phyloP scores from a whole-genome alignment of 2,888 invertebrate species.

The Pristionchus exspectatus region DNA sequence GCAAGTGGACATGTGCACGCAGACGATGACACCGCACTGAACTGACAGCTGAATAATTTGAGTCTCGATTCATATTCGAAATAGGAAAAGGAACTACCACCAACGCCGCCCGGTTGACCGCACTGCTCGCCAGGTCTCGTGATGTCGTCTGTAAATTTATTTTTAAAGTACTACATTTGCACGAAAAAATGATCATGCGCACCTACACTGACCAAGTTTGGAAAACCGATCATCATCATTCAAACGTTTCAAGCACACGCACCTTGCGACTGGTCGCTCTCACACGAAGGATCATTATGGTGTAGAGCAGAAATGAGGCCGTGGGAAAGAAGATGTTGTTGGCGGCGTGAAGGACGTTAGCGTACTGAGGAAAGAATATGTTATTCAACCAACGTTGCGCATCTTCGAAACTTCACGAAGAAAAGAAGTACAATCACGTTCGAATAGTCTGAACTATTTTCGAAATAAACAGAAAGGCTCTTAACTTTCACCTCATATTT shows the following conservation, averaged over 20 bases:
- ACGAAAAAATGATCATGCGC: no score
- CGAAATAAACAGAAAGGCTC: no score
- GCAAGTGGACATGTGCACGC: slow-evolving; percentile 18
- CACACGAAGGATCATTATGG: slow-evolving; percentile 14
- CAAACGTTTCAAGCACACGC: background rate
- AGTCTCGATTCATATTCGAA: background rate
- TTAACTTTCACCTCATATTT: slow-evolving; percentile 25
- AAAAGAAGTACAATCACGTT: no score
- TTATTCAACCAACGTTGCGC: no score
- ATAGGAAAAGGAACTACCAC: background rate
- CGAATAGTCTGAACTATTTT: no score
- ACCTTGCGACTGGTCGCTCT: background rate
- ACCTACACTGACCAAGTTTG: no score
- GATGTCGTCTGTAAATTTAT: background rate
- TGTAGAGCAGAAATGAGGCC: background rate
- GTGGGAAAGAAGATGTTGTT: slow-evolving; percentile 38
- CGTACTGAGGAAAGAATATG: background rate
- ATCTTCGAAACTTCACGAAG: no score
- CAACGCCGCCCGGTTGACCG: background rate
- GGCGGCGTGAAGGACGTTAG: background rate
- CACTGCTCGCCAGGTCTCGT: background rate
- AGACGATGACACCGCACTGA: slow-evolving; percentile 33
- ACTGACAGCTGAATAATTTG: background rate
- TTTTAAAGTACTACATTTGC: no score
- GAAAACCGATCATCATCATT: no score